Base-by-base conservation (phyloP, 2,113 vertebrate species). In the Cromileptes altivelis region DNA sequence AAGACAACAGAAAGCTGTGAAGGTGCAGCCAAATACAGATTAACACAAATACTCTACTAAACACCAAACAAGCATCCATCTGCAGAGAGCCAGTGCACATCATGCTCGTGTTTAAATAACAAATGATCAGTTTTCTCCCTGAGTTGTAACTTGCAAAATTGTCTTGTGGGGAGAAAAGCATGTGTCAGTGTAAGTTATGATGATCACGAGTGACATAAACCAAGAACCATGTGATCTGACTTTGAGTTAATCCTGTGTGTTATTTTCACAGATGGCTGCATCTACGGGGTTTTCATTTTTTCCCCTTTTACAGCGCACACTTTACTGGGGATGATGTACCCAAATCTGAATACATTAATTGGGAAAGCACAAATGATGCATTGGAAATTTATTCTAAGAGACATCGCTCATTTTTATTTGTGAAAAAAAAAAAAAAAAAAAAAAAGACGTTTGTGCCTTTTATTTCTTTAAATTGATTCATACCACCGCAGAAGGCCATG, bases 11-110 rank as follows among this genome's bases (percentile, higher is more conserved):
- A 72, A 25, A 61, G 25, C 19, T 11, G 61, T 75, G 60, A 84
- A 21, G 63, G 69, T 75, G 57, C 60, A 77, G 90, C 89, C 88
- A 88, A 90, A 80, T 42, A 45, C 75, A 80, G 83, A 91, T 85
- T 72, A 83, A 60, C 68, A 73, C 49, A 87, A 70, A 79, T 70
- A 37, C 58, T 23, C 69, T 27, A 17, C 25, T 61, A 61, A 27
- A 58, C n/a, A 21, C 21, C 50, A 71, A 64, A 53, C 68, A 30
- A 15, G 25, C 11, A 58, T 15, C 25, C 14, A 15, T 7, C n/a
- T 19, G 50, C 57, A 76, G 37, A 81, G 4, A 64, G 19, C 3
- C 10, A 5, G n/a, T 23, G 42, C 23, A 65, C 23, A 56, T 68
- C 2, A 18, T 63, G 55, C 62, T 42, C 3, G 1, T 57, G 25